Percentiles rank a stretch among this genome's conserved stretches.
These are phyloP conservation scores for Aulostomus chinensis DNA, from an alignment of 2,797 vertebrate species.

Conservation along the genomic window DNA sequence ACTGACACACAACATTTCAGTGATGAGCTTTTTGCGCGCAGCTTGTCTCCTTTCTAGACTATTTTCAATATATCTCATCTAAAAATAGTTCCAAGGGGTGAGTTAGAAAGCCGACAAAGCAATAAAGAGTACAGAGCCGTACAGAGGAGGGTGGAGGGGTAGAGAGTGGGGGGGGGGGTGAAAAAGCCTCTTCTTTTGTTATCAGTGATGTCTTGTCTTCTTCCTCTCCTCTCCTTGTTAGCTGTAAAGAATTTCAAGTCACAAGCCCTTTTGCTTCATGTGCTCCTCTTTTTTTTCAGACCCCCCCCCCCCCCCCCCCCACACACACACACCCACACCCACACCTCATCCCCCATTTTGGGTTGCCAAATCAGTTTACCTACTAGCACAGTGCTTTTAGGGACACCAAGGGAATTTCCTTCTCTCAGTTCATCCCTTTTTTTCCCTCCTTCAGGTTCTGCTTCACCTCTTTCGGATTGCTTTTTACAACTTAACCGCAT, in stretches of 20 bases:
- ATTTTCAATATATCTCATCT: constrained; percentile 56
- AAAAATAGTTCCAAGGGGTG: constrained; percentile 66
- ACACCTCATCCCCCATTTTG: constrained; percentile 17
- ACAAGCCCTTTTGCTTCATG: constrained; percentile 36
- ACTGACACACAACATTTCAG: constrained; percentile 43
- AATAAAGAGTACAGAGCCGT: constrained; percentile 33
- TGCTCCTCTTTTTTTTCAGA: constrained; percentile 36
- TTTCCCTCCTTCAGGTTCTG: constrained; percentile 13
- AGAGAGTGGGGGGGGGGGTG: constrained; percentile 27
- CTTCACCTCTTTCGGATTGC: constrained; percentile 31
- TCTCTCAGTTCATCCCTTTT: constrained; percentile 8
- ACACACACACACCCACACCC: no score
- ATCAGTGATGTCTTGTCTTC: constrained; percentile 42
- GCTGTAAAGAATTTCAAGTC: constrained; percentile 42
- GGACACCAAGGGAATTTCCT: constrained; percentile 35
- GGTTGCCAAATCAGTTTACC: constrained; percentile 38
- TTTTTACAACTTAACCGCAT: constrained; percentile 22
- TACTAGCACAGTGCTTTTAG: constrained; percentile 28
- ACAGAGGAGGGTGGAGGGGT: constrained; percentile 40
- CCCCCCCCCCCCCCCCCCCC: constrained; percentile 6
- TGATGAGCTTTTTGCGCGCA: constrained; percentile 31
- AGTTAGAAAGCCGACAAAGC: constrained; percentile 52
- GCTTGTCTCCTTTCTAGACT: constrained; percentile 43
- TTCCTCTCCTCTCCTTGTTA: constrained; percentile 48
- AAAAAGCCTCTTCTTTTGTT: constrained; percentile 43